Conservation (phyloP, 1,140 invertebrate species). For the Penaeus indicus region DNA sequence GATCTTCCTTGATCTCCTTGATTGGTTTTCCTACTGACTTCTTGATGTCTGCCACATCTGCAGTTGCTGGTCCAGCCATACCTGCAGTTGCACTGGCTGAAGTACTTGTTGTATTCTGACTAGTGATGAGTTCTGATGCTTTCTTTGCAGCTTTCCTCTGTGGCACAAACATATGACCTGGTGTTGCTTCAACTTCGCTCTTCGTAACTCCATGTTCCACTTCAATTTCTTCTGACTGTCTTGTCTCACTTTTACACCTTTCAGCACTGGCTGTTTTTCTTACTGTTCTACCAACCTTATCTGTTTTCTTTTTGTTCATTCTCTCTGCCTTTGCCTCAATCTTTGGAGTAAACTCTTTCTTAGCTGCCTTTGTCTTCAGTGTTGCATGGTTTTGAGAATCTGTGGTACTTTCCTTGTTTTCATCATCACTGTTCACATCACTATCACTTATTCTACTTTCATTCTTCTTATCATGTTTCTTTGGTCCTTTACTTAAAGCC, state of each 20-base stretch:
- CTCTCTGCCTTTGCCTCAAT: constrained; percentile 69
- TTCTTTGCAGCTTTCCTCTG: constrained; percentile 92
- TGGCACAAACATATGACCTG: constrained; percentile 77
- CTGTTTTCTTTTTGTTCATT: constrained; percentile 54
- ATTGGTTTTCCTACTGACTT: constrained; percentile 34
- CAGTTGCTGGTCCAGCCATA: constrained; percentile 16
- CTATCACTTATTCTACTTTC: constrained; percentile 73
- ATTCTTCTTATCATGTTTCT: constrained; percentile 47
- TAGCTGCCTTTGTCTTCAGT: constrained; percentile 65
- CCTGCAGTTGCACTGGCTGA: constrained; percentile 27
- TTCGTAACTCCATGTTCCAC: constrained; percentile 8
- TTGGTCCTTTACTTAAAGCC: constrained; percentile 53
- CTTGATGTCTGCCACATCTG: constrained; percentile 48
- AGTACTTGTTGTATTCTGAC: constrained; percentile 62
- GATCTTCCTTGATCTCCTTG: constrained; percentile 41
- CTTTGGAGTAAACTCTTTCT: constrained; percentile 78
- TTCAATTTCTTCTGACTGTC: constrained; percentile 46
- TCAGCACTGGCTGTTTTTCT: constrained; percentile 37
- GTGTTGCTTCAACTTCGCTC: constrained; percentile 25
- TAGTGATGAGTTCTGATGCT: constrained; percentile 76
- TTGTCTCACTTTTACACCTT: constrained; percentile 29
- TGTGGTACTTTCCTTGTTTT: constrained; percentile 56
- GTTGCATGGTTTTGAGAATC: constrained; percentile 60
- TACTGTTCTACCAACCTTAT: constrained; percentile 32
- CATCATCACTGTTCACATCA: constrained; percentile 66